Evolutionary conservation across 1,140 invertebrate genomes (phyloP).

Genomic region (Drosophila burlai): DNA sequence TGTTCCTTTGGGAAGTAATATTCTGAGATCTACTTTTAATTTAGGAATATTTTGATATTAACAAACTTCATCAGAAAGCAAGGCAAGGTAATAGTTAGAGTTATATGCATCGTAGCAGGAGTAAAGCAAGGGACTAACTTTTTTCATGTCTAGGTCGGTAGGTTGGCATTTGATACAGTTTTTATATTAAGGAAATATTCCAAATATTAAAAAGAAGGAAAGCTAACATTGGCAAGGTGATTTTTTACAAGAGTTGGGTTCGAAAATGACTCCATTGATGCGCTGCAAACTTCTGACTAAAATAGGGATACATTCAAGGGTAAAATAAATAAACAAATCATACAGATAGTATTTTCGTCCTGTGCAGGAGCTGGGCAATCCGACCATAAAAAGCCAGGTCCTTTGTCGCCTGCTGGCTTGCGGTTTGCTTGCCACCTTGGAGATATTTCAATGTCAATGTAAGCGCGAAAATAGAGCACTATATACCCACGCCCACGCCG

Average conservation of each 20-base stretch:
- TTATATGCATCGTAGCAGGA: no score
- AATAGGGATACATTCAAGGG: no score
- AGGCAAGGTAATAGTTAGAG: no score
- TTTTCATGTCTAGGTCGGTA: not conserved
- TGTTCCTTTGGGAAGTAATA: not conserved
- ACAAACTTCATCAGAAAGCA: no score
- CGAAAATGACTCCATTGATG: no score
- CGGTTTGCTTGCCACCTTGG: conserved; percentile 36
- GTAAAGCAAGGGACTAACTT: not conserved
- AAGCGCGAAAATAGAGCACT: conserved; percentile 12
- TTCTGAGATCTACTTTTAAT: no score
- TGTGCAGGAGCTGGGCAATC: not conserved
- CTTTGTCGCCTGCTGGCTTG: conserved; percentile 33
- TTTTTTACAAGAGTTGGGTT: no score
- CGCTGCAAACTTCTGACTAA: not conserved
- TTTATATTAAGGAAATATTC: no score
- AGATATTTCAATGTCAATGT: conserved; percentile 74
- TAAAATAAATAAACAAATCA: not conserved
- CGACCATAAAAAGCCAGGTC: conserved; percentile 7
- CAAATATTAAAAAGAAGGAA: no score
- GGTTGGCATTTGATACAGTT: no score
- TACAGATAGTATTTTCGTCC: not conserved
- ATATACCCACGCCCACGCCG: conserved; percentile 4
- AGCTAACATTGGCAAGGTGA: no score
- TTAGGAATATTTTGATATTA: not conserved